Base-by-base conservation (phyloP, 2,113 vertebrate species). In the Neofelis nebulosa region DNA sequence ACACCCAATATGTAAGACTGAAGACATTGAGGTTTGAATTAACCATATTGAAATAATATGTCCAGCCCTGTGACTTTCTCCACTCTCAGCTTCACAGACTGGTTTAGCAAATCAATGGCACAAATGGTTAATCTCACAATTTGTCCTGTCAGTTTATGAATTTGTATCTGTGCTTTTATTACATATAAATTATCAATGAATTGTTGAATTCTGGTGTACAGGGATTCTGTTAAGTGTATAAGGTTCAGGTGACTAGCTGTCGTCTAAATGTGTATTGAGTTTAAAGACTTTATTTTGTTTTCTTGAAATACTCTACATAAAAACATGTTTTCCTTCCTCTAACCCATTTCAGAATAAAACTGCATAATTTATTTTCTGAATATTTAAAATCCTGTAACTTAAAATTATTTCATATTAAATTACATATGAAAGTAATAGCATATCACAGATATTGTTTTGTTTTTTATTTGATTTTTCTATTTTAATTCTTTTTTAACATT, bases 361-460 rank as follows among this genome's bases (percentile, higher is more conserved):
- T 12, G 55, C 48, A 9, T 82, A 0, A 85, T 82, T 90, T 84
- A 69, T 63, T 55, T 89, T 48, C 21, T 68, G 3, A 8, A 48
- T 12, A 14, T 82, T 87, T 48, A 38, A 82, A 50, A 45, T 33
- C 14, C 0, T 68, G 1, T 38, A 69, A 19, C 4, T 73, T 95
- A 57, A 95, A 85, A 74, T 85, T 73, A 73, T 79, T 93, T 85
- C 21, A 66, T 85, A 18, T 68, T 86, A 85, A 85, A 63, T 83
- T 92, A 69, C 48, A 82, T 7, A 31, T 85, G 36, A 86, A 90
- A 66, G 4, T 74, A n/a, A 65, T 55, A 52, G 1, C 25, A 92
- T n/a, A 65, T 89, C 16, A 65, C 36, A 93, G 12, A 33, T 45
- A 83, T 16, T 29, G 16, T 69, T 66, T 19, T 68, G 3, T 29